Conservation (phyloP, 2,888 invertebrate species). For the Latheticus oryzae region DNA sequence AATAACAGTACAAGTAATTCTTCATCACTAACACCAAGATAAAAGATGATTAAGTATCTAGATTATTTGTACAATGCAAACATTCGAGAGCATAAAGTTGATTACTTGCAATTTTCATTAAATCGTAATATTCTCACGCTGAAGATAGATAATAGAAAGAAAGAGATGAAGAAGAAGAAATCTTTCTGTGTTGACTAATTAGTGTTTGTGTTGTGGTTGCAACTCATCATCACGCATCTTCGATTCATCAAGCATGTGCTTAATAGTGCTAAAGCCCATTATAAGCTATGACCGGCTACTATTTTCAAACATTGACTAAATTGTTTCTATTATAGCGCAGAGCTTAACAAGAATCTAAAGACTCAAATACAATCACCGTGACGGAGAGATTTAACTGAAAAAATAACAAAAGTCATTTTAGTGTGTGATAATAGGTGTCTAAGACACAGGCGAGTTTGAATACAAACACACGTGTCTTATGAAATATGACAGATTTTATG, state of each 20-base stretch:
- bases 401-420: conserved; percentile 6
- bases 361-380: conserved; percentile 36
- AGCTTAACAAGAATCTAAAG: conserved; percentile 35
- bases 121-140: too few relatives aligned
- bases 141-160: too few relatives aligned
- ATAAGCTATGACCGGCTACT: conserved; percentile 38
- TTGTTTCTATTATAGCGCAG: conserved; percentile 33
- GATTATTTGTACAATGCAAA: conserved; percentile 5
- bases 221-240: conserved; percentile 36
- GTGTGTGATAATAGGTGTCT: background rate
- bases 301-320: conserved; percentile 35
- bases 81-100: conserved; percentile 8
- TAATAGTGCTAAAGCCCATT: conserved; percentile 27
- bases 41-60: conserved; percentile 2
- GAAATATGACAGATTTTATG: conserved; percentile 1
- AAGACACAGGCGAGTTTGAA: background rate
- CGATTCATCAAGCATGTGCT: conserved; percentile 38
- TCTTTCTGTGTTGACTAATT: conserved; percentile 46
- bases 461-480: background rate
- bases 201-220: conserved; percentile 47
- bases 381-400: too few relatives aligned
- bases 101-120: conserved; percentile 36
- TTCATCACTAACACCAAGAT: too few relatives aligned
- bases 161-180: too few relatives aligned
- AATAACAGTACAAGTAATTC: too few relatives aligned